Percentiles rank a stretch among this genome's conserved stretches.
Evolutionary conservation across 2,797 vertebrate species (phyloP).

Genomic region (Poeciliopsis paucimaculata): DNA sequence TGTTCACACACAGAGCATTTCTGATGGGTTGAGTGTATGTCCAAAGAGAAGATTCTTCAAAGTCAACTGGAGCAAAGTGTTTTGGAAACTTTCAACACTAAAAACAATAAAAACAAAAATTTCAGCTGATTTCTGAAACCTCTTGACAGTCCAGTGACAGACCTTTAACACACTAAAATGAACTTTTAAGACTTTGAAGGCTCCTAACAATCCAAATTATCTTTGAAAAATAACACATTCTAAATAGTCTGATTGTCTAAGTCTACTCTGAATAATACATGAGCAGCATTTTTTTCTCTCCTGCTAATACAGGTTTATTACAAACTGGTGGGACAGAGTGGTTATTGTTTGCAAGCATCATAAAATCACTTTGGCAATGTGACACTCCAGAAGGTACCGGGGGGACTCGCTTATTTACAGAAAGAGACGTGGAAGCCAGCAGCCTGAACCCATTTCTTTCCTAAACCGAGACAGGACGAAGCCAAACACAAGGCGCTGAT

Average conservation of each 20-base stretch:
- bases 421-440: neutral
- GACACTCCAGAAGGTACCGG: neutral
- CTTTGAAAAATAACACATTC: neutral
- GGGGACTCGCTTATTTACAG: neutral
- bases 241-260: no score
- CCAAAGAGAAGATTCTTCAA: neutral
- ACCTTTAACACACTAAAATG: neutral
- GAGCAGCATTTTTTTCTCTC: neutral
- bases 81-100: neutral
- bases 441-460: neutral
- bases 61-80: neutral
- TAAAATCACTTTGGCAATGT: neutral
- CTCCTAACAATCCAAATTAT: neutral
- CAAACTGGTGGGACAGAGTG: neutral
- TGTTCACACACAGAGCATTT: neutral
- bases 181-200: neutral
- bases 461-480: neutral
- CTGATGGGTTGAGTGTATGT: neutral
- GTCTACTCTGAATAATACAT: neutral
- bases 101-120: neutral
- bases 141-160: neutral
- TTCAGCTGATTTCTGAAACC: neutral
- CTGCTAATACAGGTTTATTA: neutral
- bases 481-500: neutral
- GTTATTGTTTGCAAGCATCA: slow-evolving; percentile 1